Evolutionary conservation across 2,888 invertebrate genomes (phyloP).

Genomic region (Notodonta ziczac): DNA sequence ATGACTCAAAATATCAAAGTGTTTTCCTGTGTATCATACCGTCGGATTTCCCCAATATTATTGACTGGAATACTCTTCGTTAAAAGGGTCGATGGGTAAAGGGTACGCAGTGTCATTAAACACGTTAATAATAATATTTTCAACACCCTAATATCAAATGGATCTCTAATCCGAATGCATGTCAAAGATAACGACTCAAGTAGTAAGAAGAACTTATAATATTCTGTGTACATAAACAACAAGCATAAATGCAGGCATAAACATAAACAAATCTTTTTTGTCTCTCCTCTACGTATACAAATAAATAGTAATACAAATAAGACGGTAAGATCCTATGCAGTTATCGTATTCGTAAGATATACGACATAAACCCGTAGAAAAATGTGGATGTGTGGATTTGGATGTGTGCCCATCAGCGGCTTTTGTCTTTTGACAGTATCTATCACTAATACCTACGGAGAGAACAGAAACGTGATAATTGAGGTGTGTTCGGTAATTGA

Average conservation of each 20-base stretch:
- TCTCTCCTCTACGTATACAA: background rate
- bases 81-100: no score
- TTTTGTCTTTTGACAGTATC: constrained; percentile 51
- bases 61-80: no score
- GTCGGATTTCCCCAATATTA: background rate
- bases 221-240: no score
- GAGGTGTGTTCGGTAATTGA: constrained; percentile 40
- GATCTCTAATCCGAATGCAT: no score
- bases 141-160: no score
- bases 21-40: background rate
- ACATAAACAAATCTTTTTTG: background rate
- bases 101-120: no score
- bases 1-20: constrained; percentile 17
- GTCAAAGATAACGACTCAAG: no score
- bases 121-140: no score
- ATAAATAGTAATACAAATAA: background rate
- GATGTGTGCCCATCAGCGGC: constrained; percentile 52
- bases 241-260: no score
- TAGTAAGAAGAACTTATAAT: no score
- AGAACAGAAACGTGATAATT: constrained; percentile 57
- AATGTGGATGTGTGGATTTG: constrained; percentile 58
- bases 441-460: constrained; percentile 44
- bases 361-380: constrained; percentile 15
- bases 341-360: constrained; percentile 20
- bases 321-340: constrained; percentile 27